Conservation (phyloP, 2,113 vertebrate species). For the Regulus satrapa region DNA sequence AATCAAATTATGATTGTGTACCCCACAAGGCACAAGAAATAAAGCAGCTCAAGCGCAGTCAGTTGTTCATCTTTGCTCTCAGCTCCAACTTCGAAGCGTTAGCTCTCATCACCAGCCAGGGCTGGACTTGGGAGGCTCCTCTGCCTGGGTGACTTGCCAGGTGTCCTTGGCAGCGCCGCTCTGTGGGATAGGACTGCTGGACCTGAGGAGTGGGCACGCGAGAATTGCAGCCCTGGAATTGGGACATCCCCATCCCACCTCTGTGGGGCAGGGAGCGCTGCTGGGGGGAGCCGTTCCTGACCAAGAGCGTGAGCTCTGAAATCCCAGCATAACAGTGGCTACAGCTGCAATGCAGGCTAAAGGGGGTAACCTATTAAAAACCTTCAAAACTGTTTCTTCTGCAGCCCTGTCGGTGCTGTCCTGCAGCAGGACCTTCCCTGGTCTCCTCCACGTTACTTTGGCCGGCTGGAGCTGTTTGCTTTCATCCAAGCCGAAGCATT, state of each 20-base stretch:
- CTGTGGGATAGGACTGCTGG: neutral
- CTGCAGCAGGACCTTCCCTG: neutral
- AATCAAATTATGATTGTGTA: neutral
- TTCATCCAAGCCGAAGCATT: neutral
- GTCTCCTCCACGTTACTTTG: accelerated
- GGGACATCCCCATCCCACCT: neutral
- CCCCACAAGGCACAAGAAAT: accelerated
- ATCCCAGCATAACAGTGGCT: neutral
- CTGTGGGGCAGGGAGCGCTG: neutral
- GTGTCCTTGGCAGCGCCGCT: neutral
- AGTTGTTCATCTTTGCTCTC: neutral
- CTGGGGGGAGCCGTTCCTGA: neutral
- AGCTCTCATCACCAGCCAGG: neutral
- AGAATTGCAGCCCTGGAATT: accelerated
- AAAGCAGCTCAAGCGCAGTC: neutral
- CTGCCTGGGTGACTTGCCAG: neutral
- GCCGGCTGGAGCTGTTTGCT: neutral
- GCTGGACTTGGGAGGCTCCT: too few relatives aligned
- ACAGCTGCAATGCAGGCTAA: neutral
- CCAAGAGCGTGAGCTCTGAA: too few relatives aligned
- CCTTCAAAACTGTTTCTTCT: neutral
- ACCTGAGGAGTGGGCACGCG: accelerated
- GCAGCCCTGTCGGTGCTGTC: neutral
- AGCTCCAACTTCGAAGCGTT: neutral
- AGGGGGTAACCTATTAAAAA: neutral